These are phyloP conservation scores for Archocentrus centrarchus DNA, from an alignment of 2,113 vertebrate genomes.

Conservation along the genomic window DNA sequence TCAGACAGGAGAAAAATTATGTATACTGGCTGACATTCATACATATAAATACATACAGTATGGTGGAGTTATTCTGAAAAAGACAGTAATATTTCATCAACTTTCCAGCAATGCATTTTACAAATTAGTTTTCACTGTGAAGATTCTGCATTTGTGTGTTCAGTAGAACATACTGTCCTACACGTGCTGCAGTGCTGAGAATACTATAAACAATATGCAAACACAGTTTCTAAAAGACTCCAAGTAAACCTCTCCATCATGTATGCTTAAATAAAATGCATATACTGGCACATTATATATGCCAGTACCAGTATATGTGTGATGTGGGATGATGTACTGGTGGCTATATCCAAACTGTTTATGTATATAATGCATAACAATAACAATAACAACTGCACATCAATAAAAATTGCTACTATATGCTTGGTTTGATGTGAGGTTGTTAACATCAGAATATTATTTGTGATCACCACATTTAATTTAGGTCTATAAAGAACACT, in stretches of 20 bases:
- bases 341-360: neutral
- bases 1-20: neutral
- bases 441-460: neutral
- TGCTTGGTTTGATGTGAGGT: neutral
- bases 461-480: neutral
- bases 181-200: neutral
- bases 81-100: neutral
- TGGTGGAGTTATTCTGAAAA: neutral
- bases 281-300: neutral
- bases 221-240: neutral
- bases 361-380: neutral
- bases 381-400: neutral
- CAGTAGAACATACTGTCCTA: neutral
- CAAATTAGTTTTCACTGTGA: slow-evolving; percentile 1
- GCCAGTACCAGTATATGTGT: neutral
- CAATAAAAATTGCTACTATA: neutral
- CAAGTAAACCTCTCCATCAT: neutral
- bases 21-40: neutral
- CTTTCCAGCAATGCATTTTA: neutral
- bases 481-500: neutral
- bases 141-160: neutral
- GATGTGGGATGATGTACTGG: neutral
- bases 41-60: neutral
- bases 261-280: neutral
- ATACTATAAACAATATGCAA: neutral